phyloP scores from a whole-genome alignment of 2,797 vertebrate genomes.

The Hylomyscus alleni region DNA sequence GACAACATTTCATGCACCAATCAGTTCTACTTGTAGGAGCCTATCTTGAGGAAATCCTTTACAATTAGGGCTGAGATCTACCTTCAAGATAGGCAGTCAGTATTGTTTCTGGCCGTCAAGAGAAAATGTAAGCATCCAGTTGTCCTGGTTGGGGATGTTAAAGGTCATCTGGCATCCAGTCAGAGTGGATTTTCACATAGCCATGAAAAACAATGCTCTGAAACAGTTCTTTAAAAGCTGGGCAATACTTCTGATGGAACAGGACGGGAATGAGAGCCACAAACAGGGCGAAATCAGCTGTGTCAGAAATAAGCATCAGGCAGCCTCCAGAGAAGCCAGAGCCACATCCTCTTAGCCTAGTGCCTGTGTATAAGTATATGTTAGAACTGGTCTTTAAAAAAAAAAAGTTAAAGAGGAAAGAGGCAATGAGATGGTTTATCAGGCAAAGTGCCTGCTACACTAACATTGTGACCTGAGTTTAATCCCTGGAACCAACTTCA shows the following conservation, averaged over 20 bases:
- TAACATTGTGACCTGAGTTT: background rate
- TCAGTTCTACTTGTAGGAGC: slow-evolving; percentile 53
- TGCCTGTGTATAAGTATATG: background rate
- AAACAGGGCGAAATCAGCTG: background rate
- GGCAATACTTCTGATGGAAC: background rate
- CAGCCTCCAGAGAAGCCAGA: background rate
- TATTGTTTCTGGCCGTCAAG: slow-evolving; percentile 69
- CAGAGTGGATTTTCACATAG: slow-evolving; percentile 60
- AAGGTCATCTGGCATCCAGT: slow-evolving; percentile 41
- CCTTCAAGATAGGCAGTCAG: slow-evolving; percentile 41
- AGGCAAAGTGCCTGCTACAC: background rate
- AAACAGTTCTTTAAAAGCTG: background rate
- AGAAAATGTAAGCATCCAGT: slow-evolving; percentile 31
- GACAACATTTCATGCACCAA: background rate
- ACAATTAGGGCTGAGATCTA: slow-evolving; percentile 61
- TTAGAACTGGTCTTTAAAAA: background rate
- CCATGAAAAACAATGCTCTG: background rate
- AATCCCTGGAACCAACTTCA: background rate
- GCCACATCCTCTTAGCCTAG: background rate
- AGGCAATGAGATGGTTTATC: background rate
- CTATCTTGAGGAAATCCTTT: slow-evolving; percentile 58
- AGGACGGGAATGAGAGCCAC: background rate
- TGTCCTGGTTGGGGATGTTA: background rate
- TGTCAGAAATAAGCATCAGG: background rate
- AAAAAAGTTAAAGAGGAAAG: too few relatives aligned